Base-by-base conservation (phyloP, 2,797 vertebrate species). In the Chloroceryle amazona region DNA sequence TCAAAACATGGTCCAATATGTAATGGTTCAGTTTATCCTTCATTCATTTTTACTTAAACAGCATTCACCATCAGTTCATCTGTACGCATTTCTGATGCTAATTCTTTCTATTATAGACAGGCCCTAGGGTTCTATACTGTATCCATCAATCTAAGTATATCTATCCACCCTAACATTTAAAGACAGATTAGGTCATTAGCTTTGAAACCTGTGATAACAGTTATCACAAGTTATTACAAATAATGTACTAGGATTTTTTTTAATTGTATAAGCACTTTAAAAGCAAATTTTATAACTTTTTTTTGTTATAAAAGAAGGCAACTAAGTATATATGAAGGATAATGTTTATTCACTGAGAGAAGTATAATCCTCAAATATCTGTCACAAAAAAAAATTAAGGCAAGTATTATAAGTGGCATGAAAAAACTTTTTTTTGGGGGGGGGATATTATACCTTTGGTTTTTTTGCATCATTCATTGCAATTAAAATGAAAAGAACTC, bases 401-500 rank as follows among this genome's bases (percentile, higher is more conserved):
- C 35, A 78, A 94, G 15, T 28, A 92, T 87, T 89, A 75, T 46
- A 87, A 75, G 25, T 37, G 42, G 33, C 28, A 85, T 61, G 73
- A 90, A 11, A 93, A 93, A 88, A 7, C 18, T 46, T 52, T 79
- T 96, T 88, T 88, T 86, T 88, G 37, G 37, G 37, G 11, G 11
- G 37, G 37, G 37, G 37, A 90, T 67, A 75, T 21, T 75, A 25
- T 42, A 81, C 90, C 70, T 86, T 66, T 92, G 70, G 85, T 90
- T 63, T 68, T 68, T 90, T 79, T 87, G 25, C 49, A 78, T 54
- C 9, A 90, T 97, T 96, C 93, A 55, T 95, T 96, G 41, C 29
- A 93, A 93, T 94, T 73, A 73, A 92, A 96, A 68, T 80, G 84
- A 61, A 91, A 94, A 94, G 86, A 97, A 71, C 81, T 95, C 93